Evolutionary conservation across 2,113 vertebrate genomes (phyloP), one percentile per base, ranked within the genome.

Genomic region (Forbesichthys papilliferus): DNA sequence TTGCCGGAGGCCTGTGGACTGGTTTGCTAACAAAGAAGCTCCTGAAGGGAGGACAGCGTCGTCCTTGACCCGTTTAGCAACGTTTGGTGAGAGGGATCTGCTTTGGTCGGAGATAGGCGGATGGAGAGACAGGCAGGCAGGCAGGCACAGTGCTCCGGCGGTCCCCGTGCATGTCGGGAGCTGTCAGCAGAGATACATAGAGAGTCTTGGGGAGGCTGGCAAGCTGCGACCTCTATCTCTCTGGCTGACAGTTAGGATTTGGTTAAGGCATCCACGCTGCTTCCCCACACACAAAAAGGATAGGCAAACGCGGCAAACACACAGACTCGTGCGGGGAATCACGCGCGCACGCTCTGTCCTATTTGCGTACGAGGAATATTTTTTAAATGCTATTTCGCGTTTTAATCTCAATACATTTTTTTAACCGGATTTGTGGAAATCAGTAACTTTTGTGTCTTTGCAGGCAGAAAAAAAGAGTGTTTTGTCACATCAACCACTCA

Each of bases 171-270:
- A 68, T 73, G 12, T 48, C 56, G 80, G 77, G 75, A 87, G 80
- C 84, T 88, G 86, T 89, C 87, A 83, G 68, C 73, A 64, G 81
- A 89, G 80, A 84, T 80, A 67, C 78, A 87, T 62, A 83, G 74
- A 75, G 84, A 74, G 68, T 51, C 73, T 77, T 68, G 53, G 13
- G 78, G 83, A 85, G 79, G 69, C 79, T 80, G 76, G 64, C 34
- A 68, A 88, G 86, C 79, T 79, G 13, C 75, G 82, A 82, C 78
- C 85, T 67, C 75, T 80, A 75, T 88, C 77, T 79, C 71, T 74
- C 72, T 73, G 73, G 74, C 73, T 87, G 88, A 87, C 85, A 84
- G 78, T 79, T 79, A 76, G 84, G 82, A 84, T 85, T 42, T 42
- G 36, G 36, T 42, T 42, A 6, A 42, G 4, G 5, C 13, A 51